A percentile compares a stretch with the other conserved stretches of the same genome.
Evolutionary conservation across 2,113 vertebrate species (phyloP).

Genomic region (human (Homo sapiens)): DNA sequence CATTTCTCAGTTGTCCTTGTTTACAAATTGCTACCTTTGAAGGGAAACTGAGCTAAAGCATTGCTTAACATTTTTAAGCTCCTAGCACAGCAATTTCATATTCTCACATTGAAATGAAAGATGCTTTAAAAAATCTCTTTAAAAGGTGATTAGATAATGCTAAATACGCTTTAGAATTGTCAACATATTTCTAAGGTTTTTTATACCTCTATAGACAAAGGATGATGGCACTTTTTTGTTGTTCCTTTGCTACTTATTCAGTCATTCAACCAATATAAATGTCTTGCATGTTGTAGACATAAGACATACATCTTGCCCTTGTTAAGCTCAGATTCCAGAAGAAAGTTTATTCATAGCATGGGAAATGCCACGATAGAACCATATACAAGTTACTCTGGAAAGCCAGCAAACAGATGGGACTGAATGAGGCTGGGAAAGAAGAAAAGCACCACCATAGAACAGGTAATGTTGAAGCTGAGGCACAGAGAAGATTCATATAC

Average conservation of each 20-base stretch:
- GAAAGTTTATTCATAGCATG: not conserved
- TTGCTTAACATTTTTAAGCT: not conserved
- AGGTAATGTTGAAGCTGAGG: not conserved
- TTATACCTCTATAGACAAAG: not conserved
- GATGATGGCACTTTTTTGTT: not conserved
- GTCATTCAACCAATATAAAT: not conserved
- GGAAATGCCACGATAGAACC: not conserved
- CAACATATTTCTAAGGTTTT: not conserved
- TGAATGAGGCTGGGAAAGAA: not conserved
- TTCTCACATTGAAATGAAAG: not conserved
- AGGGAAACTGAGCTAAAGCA: not conserved
- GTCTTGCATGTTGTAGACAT: not conserved
- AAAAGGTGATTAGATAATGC: not conserved
- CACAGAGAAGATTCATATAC: not conserved
- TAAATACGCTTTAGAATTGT: not conserved
- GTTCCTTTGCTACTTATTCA: not conserved
- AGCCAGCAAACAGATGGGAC: not conserved
- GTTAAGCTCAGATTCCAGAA: not conserved
- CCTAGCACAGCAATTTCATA: not conserved
- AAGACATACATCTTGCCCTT: not conserved
- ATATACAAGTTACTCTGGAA: not conserved
- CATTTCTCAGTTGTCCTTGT: constrained; percentile 12
- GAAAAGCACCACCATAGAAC: not conserved
- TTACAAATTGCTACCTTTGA: constrained; percentile 21
- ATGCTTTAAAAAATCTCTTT: not conserved